Evolutionary conservation across 2,888 invertebrate genomes (phyloP).

Genomic region (Keiferia lycopersicella): DNA sequence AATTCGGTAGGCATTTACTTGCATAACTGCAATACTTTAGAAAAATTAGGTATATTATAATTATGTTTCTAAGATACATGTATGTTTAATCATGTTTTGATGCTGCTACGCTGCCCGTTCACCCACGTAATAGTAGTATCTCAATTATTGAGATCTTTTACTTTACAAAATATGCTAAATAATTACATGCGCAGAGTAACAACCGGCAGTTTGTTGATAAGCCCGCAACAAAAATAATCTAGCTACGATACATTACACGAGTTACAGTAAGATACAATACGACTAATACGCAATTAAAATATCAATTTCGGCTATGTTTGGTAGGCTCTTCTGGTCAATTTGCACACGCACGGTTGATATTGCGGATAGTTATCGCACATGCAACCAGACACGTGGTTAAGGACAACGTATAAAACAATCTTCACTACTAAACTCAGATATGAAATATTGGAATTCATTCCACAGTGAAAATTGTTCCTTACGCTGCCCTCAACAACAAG

Average conservation of each 20-base stretch:
- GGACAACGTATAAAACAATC: too few species aligned
- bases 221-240: not conserved
- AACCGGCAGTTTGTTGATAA: not conserved
- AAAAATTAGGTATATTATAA: too few species aligned
- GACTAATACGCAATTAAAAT: not conserved
- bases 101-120: not conserved
- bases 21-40: not conserved
- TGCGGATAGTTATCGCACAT: too few species aligned
- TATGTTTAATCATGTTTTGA: not conserved
- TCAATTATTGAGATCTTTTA: too few species aligned
- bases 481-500: too few species aligned
- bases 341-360: too few species aligned
- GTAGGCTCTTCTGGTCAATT: too few species aligned
- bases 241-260: slow-evolving; percentile 2
- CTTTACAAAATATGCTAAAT: too few species aligned
- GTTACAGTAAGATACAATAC: not conserved
- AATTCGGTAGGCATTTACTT: slow-evolving; percentile 9
- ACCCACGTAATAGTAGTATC: not conserved
- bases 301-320: not conserved
- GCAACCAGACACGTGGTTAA: too few species aligned
- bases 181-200: not conserved
- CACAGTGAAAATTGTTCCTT: too few species aligned
- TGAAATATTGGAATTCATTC: too few species aligned
- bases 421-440: too few species aligned
- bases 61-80: not conserved